These are phyloP conservation scores for Syrphus vitripennis DNA, from an alignment of 2,888 invertebrate species.

Conservation along the genomic window DNA sequence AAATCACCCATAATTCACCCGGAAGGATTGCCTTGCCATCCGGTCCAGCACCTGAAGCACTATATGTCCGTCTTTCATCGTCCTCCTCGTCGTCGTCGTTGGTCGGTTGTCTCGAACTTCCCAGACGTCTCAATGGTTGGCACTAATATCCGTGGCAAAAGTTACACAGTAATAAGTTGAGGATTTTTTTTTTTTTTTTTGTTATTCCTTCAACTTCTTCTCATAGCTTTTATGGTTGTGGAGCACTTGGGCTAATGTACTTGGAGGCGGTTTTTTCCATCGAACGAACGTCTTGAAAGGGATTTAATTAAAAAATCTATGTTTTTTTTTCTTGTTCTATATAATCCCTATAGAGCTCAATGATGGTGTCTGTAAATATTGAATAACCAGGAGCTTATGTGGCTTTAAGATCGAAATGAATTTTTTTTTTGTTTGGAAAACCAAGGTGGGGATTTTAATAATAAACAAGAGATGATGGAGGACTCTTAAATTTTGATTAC, in stretches of 20 bases:
- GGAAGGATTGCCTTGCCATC: conserved; percentile 61
- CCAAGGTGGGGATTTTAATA: not conserved
- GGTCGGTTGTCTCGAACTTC: conserved; percentile 53
- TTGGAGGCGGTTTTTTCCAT: conserved; percentile 36
- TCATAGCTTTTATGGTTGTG: conserved; percentile 33
- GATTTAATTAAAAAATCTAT: conserved; percentile 65
- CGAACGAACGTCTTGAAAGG: conserved; percentile 51
- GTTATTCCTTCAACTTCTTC: not conserved
- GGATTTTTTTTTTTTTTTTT: conserved; percentile 13
- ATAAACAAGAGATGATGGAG: conserved; percentile 27
- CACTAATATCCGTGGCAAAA: conserved; percentile 62
- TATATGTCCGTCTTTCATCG: conserved; percentile 16
- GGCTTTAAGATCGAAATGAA: conserved; percentile 41
- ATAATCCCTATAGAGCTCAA: conserved; percentile 1
- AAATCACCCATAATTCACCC: conserved; percentile 67
- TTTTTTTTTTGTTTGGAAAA: not conserved
- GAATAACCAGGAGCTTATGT: conserved; percentile 52
- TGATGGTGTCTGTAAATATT: conserved; percentile 51
- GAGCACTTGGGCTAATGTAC: conserved; percentile 59
- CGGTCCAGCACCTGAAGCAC: conserved; percentile 64
- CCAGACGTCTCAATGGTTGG: conserved; percentile 69
- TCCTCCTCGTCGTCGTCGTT: conserved; percentile 3
- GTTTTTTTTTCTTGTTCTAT: conserved; percentile 7
- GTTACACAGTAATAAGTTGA: conserved; percentile 60
- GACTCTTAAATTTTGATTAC: conserved; percentile 53